Base-by-base conservation (phyloP, 2,113 vertebrate species). In the Syrmaticus mikado region DNA sequence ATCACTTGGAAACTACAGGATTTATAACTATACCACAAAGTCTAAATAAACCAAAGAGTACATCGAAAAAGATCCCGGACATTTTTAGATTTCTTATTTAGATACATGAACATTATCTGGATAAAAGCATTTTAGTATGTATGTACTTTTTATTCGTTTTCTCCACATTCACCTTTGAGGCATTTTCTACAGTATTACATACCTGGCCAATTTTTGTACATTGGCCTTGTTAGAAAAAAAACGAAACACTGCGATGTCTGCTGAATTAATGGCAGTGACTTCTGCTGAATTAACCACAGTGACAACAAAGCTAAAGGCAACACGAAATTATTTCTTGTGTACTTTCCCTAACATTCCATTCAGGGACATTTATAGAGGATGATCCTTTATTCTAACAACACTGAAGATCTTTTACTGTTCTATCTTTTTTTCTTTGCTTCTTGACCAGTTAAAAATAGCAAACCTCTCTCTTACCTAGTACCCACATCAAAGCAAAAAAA, bases 181-280 rank as follows among this genome's bases (percentile, higher is more conserved):
- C 7, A n/a, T n/a, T 15, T 46, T 93, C 11, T 55, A 55, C 2
- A 88, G 25, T 50, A 64, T 40, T 43, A 66, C 0, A 0, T 34
- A 65, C 30, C n/a, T 62, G 20, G 16, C 6, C 72, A 30, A 61
- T 83, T 88, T 13, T 62, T 45, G 3, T 55, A 89, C 10, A 22
- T 9, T 67, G 25, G 50, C 11, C 5, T 9, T 58, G 34, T 36
- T 70, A 57, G 73, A 62, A 70, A 57, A 53, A 19, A 2, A 11
- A 16, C 61, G 18, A 46, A 21, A 24, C 32, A 53, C 30, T 38
- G 38, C 6, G 38, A 38, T 38, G 38, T 38, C 38, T 38, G 38
- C 38, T 38, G 38, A 38, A 24, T 9, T 45, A 19, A 1, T 74
- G 30, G n/a, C 8, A 52, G 13, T 14, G 19, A 41, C 16, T 3